Percentiles rank a stretch among this genome's conserved stretches.
Evolutionary conservation across 1,140 invertebrate species (phyloP).

Genomic region (Eupeodes corollae): DNA sequence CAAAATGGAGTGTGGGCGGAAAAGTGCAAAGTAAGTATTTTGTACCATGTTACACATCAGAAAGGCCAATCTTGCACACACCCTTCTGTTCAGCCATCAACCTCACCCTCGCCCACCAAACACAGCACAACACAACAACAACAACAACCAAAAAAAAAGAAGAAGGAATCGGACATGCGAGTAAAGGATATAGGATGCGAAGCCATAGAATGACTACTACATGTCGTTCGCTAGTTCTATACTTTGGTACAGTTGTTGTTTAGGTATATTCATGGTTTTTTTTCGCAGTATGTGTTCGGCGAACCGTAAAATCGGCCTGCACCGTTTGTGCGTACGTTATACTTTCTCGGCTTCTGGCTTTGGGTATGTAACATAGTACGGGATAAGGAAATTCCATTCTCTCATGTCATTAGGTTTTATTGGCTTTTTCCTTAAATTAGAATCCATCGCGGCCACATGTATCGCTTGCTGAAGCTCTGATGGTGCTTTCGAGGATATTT

Average conservation of each 20-base stretch:
- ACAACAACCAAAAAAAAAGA: slow-evolving; percentile 1
- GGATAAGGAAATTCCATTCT: slow-evolving; percentile 35
- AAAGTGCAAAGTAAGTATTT: too few species aligned
- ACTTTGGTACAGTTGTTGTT: too few species aligned
- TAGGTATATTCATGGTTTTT: too few species aligned
- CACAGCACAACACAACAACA: slow-evolving; percentile 5
- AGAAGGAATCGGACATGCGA: slow-evolving; percentile 3
- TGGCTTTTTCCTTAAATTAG: slow-evolving; percentile 34
- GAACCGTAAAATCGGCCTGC: too few species aligned
- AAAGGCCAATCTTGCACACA: neutral
- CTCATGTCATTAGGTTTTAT: slow-evolving; percentile 37
- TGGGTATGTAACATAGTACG: slow-evolving; percentile 9
- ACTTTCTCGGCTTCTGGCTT: neutral
- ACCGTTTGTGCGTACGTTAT: slow-evolving; percentile 1
- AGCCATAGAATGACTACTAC: too few species aligned
- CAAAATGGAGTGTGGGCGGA: too few species aligned
- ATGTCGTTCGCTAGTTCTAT: too few species aligned
- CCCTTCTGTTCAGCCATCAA: neutral
- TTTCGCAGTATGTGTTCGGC: too few species aligned
- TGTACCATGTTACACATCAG: neutral
- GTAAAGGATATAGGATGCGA: slow-evolving; percentile 1
- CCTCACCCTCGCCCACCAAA: neutral
- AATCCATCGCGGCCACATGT: slow-evolving; percentile 12
- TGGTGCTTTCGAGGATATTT: too few species aligned
- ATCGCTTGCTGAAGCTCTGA: neutral